Evolutionary conservation across 2,888 invertebrate species (phyloP), one percentile per base, ranked within the genome.

Genomic region (Andrena trimmerana): DNA sequence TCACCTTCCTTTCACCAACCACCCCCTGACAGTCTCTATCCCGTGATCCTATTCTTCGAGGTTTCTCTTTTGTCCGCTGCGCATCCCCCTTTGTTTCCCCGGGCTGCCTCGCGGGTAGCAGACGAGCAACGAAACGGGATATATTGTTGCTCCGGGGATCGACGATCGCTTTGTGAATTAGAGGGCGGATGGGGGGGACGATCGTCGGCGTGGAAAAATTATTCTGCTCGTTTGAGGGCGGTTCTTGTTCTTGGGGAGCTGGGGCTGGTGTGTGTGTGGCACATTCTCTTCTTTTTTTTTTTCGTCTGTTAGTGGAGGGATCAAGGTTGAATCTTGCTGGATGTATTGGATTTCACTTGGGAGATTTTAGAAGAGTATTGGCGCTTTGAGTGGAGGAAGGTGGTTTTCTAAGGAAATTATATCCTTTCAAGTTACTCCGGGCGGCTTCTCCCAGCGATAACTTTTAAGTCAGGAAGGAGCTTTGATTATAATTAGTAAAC

Each of bases 91-190:
- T 77, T 77, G 63, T 77, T 70, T 65, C 48, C 57, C 29, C 52
- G 52, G 54, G 65, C 60, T 60, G 48, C 31, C 27, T 29, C 66
- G 20, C 71, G 36, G 63, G 0, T 66, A 60, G 60, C 60, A 60
- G 67, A 16, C 52, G 10, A 36, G 33, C 29, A 65, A 77, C 50
- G 57, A 70, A 57, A 71, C 59, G 60, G 29, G 36, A 52, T 71
- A 52, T 71, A 71, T 78, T 59, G 71, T 60, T 24, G 70, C 24
- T 27, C 31, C 52, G 10, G 13, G 69, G 63, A 70, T 70, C 42
- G 70, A 24, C 60, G 60, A 36, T 52, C 52, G 59, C 36, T 77
- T 77, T 65, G 71, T 48, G 48, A 71, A 77, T 65, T 57, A 63
- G 16, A 13, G 70, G 7, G 54, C 36, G 62, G 62, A 48, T 57